Conservation (phyloP, 2,113 vertebrate species). For the Siphamia tubifer region DNA sequence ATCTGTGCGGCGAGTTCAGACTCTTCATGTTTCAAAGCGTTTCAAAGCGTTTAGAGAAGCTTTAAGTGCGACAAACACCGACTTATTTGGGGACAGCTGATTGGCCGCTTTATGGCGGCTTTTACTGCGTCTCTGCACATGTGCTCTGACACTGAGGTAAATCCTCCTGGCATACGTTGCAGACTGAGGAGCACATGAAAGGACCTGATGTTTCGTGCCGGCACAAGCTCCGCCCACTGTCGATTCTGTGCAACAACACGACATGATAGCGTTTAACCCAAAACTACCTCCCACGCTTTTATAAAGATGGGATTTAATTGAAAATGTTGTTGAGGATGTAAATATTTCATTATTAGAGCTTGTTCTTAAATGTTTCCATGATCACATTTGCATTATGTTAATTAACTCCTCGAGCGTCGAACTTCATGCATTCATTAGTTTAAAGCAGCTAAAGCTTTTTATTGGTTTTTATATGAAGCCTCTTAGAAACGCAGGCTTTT, state of each 20-base stretch:
- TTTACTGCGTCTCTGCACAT: slow-evolving; percentile 70
- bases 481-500: not conserved
- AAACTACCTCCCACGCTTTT: not conserved
- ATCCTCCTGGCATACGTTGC: slow-evolving; percentile 61
- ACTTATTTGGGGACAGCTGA: slow-evolving; percentile 78
- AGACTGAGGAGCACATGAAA: slow-evolving; percentile 56
- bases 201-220: slow-evolving; percentile 42
- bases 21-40: slow-evolving; percentile 61
- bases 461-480: not conserved
- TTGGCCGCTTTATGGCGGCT: slow-evolving; percentile 73
- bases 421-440: not conserved
- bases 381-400: not conserved
- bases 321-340: not conserved
- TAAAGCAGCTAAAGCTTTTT: not conserved
- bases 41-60: too few relatives aligned
- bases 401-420: not conserved
- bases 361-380: not conserved
- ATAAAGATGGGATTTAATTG: slow-evolving; percentile 5
- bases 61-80: too few relatives aligned
- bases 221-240: not conserved
- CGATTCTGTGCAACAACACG: not conserved
- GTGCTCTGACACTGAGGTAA: slow-evolving; percentile 71
- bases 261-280: slow-evolving; percentile 10
- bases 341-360: not conserved
- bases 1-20: too few relatives aligned